These are phyloP conservation scores for Macrotis lagotis DNA, from an alignment of 2,113 vertebrate genomes.

Conservation along the genomic window DNA sequence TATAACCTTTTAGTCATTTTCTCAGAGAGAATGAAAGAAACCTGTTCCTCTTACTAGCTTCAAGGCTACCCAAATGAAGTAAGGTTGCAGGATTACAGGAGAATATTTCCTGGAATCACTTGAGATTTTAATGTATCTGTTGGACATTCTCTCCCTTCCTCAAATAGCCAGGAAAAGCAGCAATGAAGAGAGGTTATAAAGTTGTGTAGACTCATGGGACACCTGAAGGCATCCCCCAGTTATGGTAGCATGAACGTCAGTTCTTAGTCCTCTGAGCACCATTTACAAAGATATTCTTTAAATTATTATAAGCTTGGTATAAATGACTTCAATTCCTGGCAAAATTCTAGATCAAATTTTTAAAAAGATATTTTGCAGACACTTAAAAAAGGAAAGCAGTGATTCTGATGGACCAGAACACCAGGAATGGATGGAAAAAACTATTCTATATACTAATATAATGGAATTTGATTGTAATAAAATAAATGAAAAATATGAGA, in stretches of 20 bases:
- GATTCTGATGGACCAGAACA: too few relatives aligned
- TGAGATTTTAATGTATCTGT: background rate
- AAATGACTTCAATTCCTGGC: background rate
- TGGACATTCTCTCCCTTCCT: background rate
- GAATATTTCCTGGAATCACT: background rate
- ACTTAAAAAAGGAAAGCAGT: too few relatives aligned
- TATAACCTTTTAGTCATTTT: background rate
- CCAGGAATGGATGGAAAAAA: too few relatives aligned
- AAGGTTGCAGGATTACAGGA: background rate
- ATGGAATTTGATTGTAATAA: too few relatives aligned
- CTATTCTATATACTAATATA: too few relatives aligned
- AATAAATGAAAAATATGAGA: too few relatives aligned
- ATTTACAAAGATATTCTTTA: background rate
- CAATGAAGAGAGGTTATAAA: background rate
- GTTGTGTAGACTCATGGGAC: background rate
- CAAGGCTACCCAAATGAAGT: background rate
- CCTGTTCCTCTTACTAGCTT: background rate
- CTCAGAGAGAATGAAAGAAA: background rate
- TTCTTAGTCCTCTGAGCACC: background rate
- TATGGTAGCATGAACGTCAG: background rate
- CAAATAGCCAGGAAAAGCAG: background rate
- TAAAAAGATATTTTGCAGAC: background rate
- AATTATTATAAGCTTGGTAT: background rate
- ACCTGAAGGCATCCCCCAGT: background rate
- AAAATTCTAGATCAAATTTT: background rate